These are phyloP conservation scores for Drosophila ananassae DNA, from an alignment of 1,140 invertebrate genomes.

Conservation along the genomic window DNA sequence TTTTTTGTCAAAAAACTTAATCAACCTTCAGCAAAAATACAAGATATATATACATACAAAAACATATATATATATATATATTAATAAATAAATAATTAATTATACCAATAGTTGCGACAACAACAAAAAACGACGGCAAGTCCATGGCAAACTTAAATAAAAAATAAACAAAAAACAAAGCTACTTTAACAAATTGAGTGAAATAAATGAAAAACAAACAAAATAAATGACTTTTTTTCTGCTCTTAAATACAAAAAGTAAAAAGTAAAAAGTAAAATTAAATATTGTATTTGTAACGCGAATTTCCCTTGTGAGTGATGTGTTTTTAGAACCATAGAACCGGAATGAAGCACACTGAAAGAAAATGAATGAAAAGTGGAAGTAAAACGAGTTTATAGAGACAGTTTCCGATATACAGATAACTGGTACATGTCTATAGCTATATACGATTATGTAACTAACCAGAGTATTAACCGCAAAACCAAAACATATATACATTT, in stretches of 20 bases:
- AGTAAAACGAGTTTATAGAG: constrained; percentile 10
- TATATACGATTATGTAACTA: constrained; percentile 39
- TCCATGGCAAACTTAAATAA: constrained; percentile 67
- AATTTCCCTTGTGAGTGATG: constrained; percentile 44
- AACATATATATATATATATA: constrained; percentile 43
- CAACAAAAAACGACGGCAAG: constrained; percentile 60
- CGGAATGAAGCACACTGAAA: constrained; percentile 10
- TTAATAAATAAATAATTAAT: constrained; percentile 36
- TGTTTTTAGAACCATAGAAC: constrained; percentile 26
- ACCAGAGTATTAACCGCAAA: constrained; percentile 41
- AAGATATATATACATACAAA: no score
- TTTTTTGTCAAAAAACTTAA: constrained; percentile 63
- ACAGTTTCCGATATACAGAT: constrained; percentile 25
- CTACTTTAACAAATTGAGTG: constrained; percentile 79
- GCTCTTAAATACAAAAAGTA: constrained; percentile 29
- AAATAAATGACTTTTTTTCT: constrained; percentile 66
- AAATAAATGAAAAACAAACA: constrained; percentile 74
- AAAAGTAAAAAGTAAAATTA: not conserved
- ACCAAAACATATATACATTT: constrained; percentile 45
- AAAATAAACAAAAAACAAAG: constrained; percentile 41
- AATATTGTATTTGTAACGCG: constrained; percentile 48
- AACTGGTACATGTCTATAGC: constrained; percentile 36
- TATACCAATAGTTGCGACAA: constrained; percentile 62
- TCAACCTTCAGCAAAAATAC: constrained; percentile 37
- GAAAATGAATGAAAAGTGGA: not conserved